A percentile compares a stretch with the other conserved stretches of the same genome.
These are phyloP conservation scores for Ammospiza nelsoni DNA, from an alignment of 2,113 vertebrate genomes.

Conservation along the genomic window DNA sequence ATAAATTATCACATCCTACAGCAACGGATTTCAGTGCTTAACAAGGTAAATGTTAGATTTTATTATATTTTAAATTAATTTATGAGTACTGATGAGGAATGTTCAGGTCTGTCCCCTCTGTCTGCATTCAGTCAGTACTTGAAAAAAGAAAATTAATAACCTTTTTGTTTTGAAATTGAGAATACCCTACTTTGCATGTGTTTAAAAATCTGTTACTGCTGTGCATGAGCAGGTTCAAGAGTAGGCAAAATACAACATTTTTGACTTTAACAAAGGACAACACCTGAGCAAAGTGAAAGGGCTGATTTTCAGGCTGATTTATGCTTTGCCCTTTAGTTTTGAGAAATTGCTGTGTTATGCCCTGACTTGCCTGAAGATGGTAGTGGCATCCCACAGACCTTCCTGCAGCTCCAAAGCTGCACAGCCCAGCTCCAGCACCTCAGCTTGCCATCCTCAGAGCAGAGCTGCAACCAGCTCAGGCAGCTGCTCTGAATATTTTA, in stretches of 20 bases:
- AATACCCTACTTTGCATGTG: background rate
- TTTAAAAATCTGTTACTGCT: background rate
- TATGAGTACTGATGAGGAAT: no score
- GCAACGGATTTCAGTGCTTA: background rate
- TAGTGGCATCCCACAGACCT: slow-evolving; percentile 42
- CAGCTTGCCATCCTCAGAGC: background rate
- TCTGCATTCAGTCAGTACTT: background rate
- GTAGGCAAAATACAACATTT: background rate
- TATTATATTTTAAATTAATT: background rate
- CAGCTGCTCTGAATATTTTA: background rate
- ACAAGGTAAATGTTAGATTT: background rate
- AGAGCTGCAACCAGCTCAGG: background rate
- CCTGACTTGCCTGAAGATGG: slow-evolving; percentile 71
- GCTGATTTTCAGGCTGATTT: background rate
- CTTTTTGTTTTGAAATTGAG: background rate
- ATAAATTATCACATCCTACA: background rate
- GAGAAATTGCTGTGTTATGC: background rate
- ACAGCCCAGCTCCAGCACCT: background rate
- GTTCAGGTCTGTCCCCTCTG: background rate
- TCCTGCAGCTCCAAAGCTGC: background rate
- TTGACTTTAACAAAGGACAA: background rate
- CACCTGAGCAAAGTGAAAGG: background rate
- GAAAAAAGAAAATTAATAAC: background rate
- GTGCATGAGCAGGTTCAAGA: background rate
- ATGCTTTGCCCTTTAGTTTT: background rate